These are phyloP conservation scores for Brachycybe producta DNA, from an alignment of 2,888 invertebrate species.

Conservation along the genomic window DNA sequence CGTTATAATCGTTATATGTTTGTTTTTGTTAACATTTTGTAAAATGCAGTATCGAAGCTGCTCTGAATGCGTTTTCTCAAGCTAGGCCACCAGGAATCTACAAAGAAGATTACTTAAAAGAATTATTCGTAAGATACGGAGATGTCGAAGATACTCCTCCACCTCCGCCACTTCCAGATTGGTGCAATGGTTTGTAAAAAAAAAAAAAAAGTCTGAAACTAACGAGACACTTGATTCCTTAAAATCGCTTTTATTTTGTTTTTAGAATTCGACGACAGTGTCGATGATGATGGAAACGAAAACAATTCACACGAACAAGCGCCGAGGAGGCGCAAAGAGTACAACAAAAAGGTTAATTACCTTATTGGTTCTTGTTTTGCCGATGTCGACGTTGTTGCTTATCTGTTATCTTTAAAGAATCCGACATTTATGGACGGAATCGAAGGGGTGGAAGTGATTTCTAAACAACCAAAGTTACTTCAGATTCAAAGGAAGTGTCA, in stretches of 20 bases:
- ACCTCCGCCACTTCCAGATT: constrained; percentile 68
- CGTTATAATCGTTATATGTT: too few relatives aligned
- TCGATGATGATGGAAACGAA: constrained; percentile 31
- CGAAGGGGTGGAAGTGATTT: constrained; percentile 57
- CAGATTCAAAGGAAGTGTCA: constrained; percentile 62
- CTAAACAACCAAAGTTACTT: constrained; percentile 45
- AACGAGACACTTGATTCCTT: background rate
- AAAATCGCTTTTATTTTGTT: constrained; percentile 23
- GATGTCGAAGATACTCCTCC: constrained; percentile 50
- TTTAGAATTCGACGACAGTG: constrained; percentile 32
- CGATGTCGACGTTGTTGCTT: background rate
- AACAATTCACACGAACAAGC: background rate
- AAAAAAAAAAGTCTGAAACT: background rate
- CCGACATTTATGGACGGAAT: constrained; percentile 78
- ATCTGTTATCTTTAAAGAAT: constrained; percentile 34
- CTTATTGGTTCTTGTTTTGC: background rate
- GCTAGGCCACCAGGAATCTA: constrained; percentile 89
- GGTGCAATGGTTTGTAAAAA: constrained; percentile 59
- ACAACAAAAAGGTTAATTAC: constrained; percentile 30
- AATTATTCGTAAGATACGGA: constrained; percentile 69
- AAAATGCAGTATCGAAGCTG: constrained; percentile 57
- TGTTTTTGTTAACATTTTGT: background rate
- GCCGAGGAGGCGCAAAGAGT: constrained; percentile 9
- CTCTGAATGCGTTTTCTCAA: constrained; percentile 59
- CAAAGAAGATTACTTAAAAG: constrained; percentile 85